Conservation (phyloP, 2,888 invertebrate genomes). For the Mesorhabditis spiculigera region DNA sequence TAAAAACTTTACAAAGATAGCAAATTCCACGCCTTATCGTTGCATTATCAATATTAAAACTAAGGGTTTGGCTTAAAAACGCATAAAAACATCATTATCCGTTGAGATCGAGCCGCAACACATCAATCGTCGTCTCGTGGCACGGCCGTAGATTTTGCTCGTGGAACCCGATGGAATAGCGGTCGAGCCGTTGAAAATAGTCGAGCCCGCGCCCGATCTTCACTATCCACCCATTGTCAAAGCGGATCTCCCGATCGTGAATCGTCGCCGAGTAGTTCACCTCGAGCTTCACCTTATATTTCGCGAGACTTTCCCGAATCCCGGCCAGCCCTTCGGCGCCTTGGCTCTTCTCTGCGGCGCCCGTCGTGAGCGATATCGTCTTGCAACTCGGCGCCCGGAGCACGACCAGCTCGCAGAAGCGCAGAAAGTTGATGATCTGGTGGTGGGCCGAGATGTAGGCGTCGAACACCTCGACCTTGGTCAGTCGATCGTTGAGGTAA, state of each 20-base stretch:
- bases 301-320: slow-evolving; percentile 68
- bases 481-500: slow-evolving; percentile 72
- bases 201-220: slow-evolving; percentile 85
- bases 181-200: slow-evolving; percentile 76
- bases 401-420: slow-evolving; percentile 77
- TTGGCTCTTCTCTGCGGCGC: slow-evolving; percentile 23
- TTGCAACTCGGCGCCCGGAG: slow-evolving; percentile 63
- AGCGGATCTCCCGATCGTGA: slow-evolving; percentile 85
- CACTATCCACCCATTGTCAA: slow-evolving; percentile 85
- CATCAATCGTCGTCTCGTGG: slow-evolving; percentile 79
- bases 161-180: slow-evolving; percentile 74
- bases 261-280: slow-evolving; percentile 73
- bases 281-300: slow-evolving; percentile 67
- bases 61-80: no score
- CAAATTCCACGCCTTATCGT: no score
- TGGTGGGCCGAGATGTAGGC: slow-evolving; percentile 79
- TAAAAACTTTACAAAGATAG: no score
- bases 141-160: slow-evolving; percentile 78
- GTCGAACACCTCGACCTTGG: slow-evolving; percentile 75
- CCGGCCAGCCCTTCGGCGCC: slow-evolving; percentile 66
- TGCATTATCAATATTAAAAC: no score
- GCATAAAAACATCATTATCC: neutral
- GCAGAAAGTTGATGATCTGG: slow-evolving; percentile 82
- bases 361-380: slow-evolving; percentile 68
- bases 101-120: slow-evolving; percentile 64